Conservation (phyloP, 1,140 invertebrate genomes). For the Pachypeltis micranthus region DNA sequence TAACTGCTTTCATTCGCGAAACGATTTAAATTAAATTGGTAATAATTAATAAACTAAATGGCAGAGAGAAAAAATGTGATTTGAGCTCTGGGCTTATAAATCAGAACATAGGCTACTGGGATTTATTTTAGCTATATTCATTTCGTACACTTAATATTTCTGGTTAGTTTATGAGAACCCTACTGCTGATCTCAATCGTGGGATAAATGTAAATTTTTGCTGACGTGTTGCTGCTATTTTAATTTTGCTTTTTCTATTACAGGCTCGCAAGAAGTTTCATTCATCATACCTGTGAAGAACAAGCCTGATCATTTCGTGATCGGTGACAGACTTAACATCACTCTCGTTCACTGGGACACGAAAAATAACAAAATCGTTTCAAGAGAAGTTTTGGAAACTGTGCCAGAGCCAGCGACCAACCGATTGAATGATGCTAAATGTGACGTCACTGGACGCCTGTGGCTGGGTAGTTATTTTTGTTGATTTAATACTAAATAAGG, state of each 20-base stretch:
- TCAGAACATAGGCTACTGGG: too few species aligned
- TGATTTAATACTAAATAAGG: too few species aligned
- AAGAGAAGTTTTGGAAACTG: constrained; percentile 18
- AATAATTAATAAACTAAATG: too few species aligned
- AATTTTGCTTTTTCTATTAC: background rate
- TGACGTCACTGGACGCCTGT: constrained; percentile 63
- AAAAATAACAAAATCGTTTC: constrained; percentile 19
- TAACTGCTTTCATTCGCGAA: too few species aligned
- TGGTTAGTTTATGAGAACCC: too few species aligned
- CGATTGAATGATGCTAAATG: constrained; percentile 80
- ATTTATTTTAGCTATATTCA: too few species aligned
- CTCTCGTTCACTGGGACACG: constrained; percentile 30
- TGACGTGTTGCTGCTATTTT: background rate
- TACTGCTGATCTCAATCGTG: background rate
- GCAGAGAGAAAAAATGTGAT: too few species aligned
- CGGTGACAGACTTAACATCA: constrained; percentile 16
- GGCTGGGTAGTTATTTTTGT: too few species aligned
- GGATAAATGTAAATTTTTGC: background rate
- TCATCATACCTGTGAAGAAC: constrained; percentile 25
- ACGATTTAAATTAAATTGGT: too few species aligned
- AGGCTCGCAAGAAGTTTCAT: constrained; percentile 15
- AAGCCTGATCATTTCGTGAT: constrained; percentile 24
- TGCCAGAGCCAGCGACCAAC: constrained; percentile 10
- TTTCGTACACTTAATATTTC: too few species aligned
- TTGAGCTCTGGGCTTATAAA: too few species aligned